A percentile compares a stretch with the other conserved stretches of the same genome.
phyloP scores from a whole-genome alignment of 2,888 invertebrate species.

The Incurvaria masculella region DNA sequence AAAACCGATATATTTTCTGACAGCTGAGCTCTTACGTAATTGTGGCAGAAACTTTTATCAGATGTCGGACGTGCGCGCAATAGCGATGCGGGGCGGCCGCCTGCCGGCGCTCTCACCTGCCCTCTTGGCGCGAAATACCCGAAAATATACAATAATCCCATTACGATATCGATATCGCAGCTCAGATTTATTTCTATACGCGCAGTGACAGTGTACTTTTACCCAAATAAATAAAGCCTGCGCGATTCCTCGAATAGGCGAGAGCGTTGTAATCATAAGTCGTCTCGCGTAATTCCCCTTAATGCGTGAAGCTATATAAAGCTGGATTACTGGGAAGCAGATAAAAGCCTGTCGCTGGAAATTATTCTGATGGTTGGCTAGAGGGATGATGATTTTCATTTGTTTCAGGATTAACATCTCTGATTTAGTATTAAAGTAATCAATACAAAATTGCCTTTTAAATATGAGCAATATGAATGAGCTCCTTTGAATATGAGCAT shows the following conservation, averaged over 20 bases:
- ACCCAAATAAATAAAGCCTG: background rate
- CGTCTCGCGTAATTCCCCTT: background rate
- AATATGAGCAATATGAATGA: no score
- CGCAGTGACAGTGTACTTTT: background rate
- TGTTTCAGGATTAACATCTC: no score
- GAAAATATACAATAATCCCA: background rate
- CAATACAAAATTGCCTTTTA: no score
- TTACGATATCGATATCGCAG: background rate
- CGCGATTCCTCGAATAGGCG: background rate
- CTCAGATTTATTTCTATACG: background rate
- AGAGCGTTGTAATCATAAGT: background rate
- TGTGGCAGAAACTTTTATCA: conserved; percentile 58
- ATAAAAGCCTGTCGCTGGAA: background rate
- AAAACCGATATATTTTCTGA: conserved; percentile 55
- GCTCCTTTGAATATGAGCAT: no score
- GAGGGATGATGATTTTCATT: no score
- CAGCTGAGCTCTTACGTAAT: conserved; percentile 59
- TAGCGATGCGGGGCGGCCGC: conserved; percentile 40
- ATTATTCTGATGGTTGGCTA: no score
- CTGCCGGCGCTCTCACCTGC: background rate
- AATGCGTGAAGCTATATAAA: background rate
- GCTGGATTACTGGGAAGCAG: background rate
- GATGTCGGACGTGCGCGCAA: conserved; percentile 55
- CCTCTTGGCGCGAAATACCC: background rate
- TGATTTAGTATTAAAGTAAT: no score